Conservation (phyloP, 2,113 vertebrate species). For the Odobenus rosmarus region DNA sequence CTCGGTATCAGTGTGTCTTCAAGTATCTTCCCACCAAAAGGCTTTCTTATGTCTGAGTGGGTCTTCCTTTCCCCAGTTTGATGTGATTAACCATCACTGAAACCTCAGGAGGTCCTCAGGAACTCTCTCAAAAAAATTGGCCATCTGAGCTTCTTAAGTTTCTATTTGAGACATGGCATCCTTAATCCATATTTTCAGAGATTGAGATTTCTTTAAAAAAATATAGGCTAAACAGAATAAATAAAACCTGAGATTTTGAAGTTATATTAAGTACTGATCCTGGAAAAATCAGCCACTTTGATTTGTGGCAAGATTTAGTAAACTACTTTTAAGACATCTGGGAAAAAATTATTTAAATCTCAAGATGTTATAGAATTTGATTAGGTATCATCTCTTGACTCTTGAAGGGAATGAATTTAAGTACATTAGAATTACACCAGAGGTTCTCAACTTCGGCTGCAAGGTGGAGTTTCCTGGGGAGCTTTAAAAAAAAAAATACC, state of each 20-base stretch:
- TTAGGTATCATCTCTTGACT: neutral
- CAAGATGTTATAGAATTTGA: conserved; percentile 22
- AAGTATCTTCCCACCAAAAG: neutral
- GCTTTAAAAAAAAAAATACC: neutral
- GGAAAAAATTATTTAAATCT: neutral
- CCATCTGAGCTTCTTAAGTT: neutral
- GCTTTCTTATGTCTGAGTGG: neutral
- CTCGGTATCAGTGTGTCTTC: neutral
- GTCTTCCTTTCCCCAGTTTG: neutral
- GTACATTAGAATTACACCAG: neutral
- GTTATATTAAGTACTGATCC: neutral
- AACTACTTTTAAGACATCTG: conserved; percentile 16
- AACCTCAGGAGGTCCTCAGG: neutral
- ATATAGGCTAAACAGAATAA: neutral
- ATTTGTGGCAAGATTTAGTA: neutral
- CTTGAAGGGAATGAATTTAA: conserved; percentile 36
- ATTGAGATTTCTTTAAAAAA: neutral
- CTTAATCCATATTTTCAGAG: neutral
- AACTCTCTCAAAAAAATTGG: neutral
- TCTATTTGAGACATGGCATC: neutral
- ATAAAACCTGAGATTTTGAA: neutral
- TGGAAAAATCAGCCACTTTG: neutral
- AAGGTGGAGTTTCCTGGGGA: neutral
- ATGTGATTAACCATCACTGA: neutral
- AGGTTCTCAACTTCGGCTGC: neutral